Base-by-base conservation (phyloP, 2,797 vertebrate species). In the Nothura maculosa region DNA sequence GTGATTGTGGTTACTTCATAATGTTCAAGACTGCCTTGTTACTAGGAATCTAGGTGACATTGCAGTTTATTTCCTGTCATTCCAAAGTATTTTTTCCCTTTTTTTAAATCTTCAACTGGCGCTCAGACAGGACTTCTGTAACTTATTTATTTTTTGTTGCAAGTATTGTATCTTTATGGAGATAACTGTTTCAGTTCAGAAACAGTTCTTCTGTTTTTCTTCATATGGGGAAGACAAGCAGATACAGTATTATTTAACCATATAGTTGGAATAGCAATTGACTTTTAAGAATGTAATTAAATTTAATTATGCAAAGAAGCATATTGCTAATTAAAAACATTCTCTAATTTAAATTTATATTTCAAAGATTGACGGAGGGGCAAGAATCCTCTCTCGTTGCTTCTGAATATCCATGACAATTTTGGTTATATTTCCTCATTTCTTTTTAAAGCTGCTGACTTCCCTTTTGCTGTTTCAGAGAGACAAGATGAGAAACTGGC, bases 291-390 rank as follows among this genome's bases (percentile, higher is more conserved):
- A 61, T 70, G 5, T 25, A 87, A 85, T 58, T 77, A 11, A 74
- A 68, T 82, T 73, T 60, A 77, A 50, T 85, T 66, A 66, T 20
- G 5, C 79, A 62, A 83, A 89, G 70, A 70, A 25, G 1, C 11
- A n/a, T 55, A 60, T 69, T 34, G 30, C n/a, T 84, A 9, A 13
- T 81, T 81, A 61, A 77, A 88, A 25, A 15, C 45, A 70, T 80
- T 89, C 79, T 76, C 30, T 81, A 69, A 73, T 60, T 88, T 38
- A 90, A 90, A 62, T 87, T 76, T 90, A 32, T 17, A 62, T 69
- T 54, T 67, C 67, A 77, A 88, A 85, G 62, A 58, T 27, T 75
- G 34, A 45, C 69, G 81, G 38, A 28, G 58, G 40, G 12, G n/a
- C 7, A 74, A 73, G n/a, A 47, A 10, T 72, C 2, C 79, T 36